Percentiles rank a stretch among this genome's conserved stretches.
Evolutionary conservation across 2,888 invertebrate species (phyloP).

Genomic region (Nebria salina): DNA sequence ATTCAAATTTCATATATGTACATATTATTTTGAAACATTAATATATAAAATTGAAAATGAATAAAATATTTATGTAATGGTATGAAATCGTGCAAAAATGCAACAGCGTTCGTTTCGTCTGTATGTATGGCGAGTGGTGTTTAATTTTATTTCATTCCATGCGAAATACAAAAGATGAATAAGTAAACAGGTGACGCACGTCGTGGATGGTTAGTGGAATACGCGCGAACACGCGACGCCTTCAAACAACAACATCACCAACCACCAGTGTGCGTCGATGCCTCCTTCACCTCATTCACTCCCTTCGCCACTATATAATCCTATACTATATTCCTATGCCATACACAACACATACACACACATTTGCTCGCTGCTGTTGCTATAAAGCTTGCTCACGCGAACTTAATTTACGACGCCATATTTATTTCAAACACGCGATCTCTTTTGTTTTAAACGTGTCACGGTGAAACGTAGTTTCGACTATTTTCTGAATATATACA

Average conservation of each 20-base stretch:
- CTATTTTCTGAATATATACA: conserved; percentile 52
- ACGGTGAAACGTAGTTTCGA: conserved; percentile 59
- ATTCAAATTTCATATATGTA: too few species aligned
- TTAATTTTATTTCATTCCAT: conserved; percentile 22
- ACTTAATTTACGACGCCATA: conserved; percentile 64
- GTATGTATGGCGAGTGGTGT: not conserved
- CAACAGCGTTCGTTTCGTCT: not conserved
- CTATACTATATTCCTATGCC: not conserved
- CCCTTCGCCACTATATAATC: conserved; percentile 2
- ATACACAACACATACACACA: not conserved
- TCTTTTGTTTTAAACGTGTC: conserved; percentile 63
- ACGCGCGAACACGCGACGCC: conserved; percentile 42
- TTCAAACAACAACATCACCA: not conserved
- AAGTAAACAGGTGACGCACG: conserved; percentile 47
- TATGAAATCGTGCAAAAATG: not conserved
- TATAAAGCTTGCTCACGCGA: conserved; percentile 63
- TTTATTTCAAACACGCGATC: conserved; percentile 63
- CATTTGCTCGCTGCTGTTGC: not conserved
- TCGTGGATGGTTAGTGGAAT: conserved; percentile 23
- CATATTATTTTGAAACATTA: too few species aligned
- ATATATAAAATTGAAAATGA: too few species aligned
- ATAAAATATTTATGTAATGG: not conserved
- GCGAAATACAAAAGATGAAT: conserved; percentile 44
- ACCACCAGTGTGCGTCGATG: conserved; percentile 17
- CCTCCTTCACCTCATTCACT: not conserved